Percentiles rank a stretch among this genome's conserved stretches.
These are phyloP conservation scores for Steatornis caripensis DNA, from an alignment of 2,113 vertebrate species.

Conservation along the genomic window DNA sequence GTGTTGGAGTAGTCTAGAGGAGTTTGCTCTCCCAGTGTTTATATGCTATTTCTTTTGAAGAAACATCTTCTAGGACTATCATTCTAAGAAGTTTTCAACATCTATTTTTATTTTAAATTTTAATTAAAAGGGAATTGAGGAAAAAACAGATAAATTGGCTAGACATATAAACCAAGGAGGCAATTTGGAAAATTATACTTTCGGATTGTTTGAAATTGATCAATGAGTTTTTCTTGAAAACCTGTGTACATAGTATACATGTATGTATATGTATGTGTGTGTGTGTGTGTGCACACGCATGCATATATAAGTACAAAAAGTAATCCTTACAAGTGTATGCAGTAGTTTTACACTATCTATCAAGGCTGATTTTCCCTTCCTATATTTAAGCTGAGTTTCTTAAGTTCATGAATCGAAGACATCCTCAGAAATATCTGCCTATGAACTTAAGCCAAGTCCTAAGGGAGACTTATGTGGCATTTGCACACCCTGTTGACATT, in stretches of 20 bases:
- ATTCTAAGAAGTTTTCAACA: not conserved
- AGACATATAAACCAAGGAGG: not conserved
- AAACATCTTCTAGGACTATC: not conserved
- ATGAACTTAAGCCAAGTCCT: constrained; percentile 41
- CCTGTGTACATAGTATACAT: not conserved
- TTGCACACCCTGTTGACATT: constrained; percentile 61
- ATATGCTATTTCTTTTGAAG: not conserved
- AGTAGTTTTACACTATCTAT: not conserved
- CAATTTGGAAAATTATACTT: not conserved
- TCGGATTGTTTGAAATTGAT: not conserved
- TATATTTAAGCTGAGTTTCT: not conserved
- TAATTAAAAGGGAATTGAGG: not conserved
- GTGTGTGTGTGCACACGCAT: not conserved
- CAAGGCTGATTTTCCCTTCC: not conserved
- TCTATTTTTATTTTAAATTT: not conserved
- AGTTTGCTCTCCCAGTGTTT: not conserved
- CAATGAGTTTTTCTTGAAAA: not conserved
- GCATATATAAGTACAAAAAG: not conserved
- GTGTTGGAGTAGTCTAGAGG: not conserved
- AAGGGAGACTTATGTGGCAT: constrained; percentile 16
- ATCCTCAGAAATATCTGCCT: constrained; percentile 10
- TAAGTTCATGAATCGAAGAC: not conserved
- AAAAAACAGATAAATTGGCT: not conserved
- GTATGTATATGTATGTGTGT: fast-evolving
- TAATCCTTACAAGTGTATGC: not conserved